phyloP scores from a whole-genome alignment of 2,113 vertebrate genomes.

The Peucedramus taeniatus region DNA sequence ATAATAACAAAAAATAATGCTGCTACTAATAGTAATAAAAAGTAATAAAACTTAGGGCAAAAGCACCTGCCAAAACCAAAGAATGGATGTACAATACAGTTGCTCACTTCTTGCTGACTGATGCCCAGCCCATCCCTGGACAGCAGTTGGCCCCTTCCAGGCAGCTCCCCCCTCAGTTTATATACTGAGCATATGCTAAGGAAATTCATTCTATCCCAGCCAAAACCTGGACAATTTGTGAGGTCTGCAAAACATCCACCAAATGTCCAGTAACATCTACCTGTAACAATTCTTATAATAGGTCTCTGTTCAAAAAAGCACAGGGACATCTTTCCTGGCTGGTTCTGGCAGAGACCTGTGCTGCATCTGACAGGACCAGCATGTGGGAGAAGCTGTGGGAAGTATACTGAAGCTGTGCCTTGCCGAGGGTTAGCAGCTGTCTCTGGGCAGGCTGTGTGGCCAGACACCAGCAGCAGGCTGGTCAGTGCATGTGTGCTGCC shows the following conservation, averaged over 20 bases:
- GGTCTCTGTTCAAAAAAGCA: not conserved
- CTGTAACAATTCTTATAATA: not conserved
- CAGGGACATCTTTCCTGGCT: not conserved
- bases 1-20: not conserved
- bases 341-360: no score
- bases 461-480: no score
- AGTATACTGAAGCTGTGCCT: not conserved
- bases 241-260: not conserved
- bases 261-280: not conserved
- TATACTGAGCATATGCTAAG: not conserved
- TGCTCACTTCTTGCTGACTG: not conserved
- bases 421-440: not conserved
- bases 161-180: not conserved
- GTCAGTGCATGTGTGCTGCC: accelerated
- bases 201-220: not conserved
- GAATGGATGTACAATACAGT: not conserved
- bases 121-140: not conserved
- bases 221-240: not conserved
- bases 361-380: not conserved
- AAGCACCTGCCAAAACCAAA: accelerated
- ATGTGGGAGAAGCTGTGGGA: not conserved
- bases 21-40: not conserved
- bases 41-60: not conserved
- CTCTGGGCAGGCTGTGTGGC: not conserved
- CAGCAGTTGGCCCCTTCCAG: not conserved